phyloP scores from a whole-genome alignment of 2,888 invertebrate species.

The Perithous albicinctus region DNA sequence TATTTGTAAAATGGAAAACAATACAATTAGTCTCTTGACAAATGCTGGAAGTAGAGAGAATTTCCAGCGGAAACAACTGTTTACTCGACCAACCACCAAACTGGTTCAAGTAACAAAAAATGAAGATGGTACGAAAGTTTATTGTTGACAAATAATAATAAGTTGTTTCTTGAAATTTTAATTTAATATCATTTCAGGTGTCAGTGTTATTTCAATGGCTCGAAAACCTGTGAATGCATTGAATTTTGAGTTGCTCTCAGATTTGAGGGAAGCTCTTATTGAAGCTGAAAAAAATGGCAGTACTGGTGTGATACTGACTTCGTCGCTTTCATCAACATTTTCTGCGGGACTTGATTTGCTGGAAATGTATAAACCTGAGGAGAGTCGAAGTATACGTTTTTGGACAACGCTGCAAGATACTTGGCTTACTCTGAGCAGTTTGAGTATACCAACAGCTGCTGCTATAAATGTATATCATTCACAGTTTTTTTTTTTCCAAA shows the following conservation, averaged over 20 bases:
- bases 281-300: constrained; percentile 89
- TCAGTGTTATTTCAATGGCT: constrained; percentile 91
- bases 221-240: constrained; percentile 93
- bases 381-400: constrained; percentile 88
- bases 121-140: constrained; percentile 78
- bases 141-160: constrained; percentile 66
- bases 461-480: constrained; percentile 90
- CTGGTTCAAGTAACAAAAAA: constrained; percentile 88
- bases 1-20: background rate
- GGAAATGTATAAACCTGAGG: constrained; percentile 94
- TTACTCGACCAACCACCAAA: constrained; percentile 73
- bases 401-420: constrained; percentile 92
- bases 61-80: background rate
- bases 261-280: constrained; percentile 88
- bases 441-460: constrained; percentile 90
- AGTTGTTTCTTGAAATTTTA: background rate
- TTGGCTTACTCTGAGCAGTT: constrained; percentile 92
- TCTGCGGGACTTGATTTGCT: constrained; percentile 94
- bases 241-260: constrained; percentile 90
- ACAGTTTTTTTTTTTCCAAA: too few species aligned
- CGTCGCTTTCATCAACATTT: constrained; percentile 90
- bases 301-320: constrained; percentile 92
- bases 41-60: background rate
- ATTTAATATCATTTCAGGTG: constrained; percentile 84
- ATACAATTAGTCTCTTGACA: background rate